Evolutionary conservation across 2,888 invertebrate species (phyloP).

Genomic region (Amphimallon solstitiale): DNA sequence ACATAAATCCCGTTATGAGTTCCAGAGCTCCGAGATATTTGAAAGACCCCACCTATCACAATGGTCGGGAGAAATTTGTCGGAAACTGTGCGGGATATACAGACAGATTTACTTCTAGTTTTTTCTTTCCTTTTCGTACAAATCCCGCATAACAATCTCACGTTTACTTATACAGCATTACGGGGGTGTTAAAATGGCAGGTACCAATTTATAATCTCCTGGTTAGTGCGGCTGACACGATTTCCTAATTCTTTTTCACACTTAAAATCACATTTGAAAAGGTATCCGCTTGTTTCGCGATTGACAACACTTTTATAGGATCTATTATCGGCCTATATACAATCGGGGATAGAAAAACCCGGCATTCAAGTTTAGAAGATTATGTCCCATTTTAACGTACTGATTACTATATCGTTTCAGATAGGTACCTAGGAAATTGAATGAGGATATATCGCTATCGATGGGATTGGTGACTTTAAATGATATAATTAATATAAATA

Average conservation of each 20-base stretch:
- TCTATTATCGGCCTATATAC: constrained; percentile 1
- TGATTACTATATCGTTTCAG: no score
- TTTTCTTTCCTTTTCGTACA: constrained; percentile 32
- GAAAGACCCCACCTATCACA: constrained; percentile 15
- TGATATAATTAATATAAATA: no score
- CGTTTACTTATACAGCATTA: constrained; percentile 38
- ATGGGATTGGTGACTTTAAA: no score
- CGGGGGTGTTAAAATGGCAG: constrained; percentile 43
- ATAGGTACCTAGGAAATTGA: no score
- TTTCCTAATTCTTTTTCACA: constrained; percentile 39
- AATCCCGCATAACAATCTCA: constrained; percentile 35
- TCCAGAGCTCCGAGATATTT: constrained; percentile 13
- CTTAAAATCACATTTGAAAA: constrained; percentile 25
- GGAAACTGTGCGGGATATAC: constrained; percentile 14
- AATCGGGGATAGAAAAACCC: no score
- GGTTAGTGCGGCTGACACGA: constrained; percentile 42
- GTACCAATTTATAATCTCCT: constrained; percentile 44
- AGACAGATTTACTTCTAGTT: constrained; percentile 10
- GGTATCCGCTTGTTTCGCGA: constrained; percentile 16
- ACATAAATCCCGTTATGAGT: constrained; percentile 33
- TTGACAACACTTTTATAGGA: constrained; percentile 26
- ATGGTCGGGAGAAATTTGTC: constrained; percentile 34
- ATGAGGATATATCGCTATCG: no score
- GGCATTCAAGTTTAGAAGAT: no score
- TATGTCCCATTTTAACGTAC: no score